Conservation (phyloP, 2,888 invertebrate species). For the Acleris holmiana region DNA sequence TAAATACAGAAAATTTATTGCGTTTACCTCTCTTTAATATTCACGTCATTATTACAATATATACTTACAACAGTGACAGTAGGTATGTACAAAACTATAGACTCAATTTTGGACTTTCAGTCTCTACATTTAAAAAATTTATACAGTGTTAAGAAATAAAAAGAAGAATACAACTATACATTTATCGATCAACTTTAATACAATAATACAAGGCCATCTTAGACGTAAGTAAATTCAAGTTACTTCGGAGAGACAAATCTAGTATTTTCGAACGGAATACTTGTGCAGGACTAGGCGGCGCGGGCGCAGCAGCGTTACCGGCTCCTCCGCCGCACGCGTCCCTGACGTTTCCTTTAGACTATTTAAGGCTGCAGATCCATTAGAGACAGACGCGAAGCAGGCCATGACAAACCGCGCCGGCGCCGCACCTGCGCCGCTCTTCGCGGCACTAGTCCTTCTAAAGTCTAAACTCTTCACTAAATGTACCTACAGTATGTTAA, state of each 20-base stretch:
- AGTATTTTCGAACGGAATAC: conserved; percentile 42
- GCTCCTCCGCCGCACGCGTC: neutral
- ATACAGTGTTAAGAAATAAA: conserved; percentile 66
- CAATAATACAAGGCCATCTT: conserved; percentile 76
- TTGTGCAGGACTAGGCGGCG: conserved; percentile 32
- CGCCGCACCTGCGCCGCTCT: conserved; percentile 2
- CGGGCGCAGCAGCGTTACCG: conserved; percentile 3
- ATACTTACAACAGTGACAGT: conserved; percentile 80
- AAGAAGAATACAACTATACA: conserved; percentile 63
- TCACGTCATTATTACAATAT: conserved; percentile 73
- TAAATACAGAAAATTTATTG: conserved; percentile 82
- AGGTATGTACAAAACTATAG: conserved; percentile 81
- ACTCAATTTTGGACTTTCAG: conserved; percentile 84
- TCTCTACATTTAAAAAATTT: conserved; percentile 77
- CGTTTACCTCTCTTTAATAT: conserved; percentile 78
- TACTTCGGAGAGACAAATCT: conserved; percentile 50
- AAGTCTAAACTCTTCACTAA: conserved; percentile 38
- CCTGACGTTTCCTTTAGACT: neutral
- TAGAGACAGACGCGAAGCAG: neutral
- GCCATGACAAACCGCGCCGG: neutral
- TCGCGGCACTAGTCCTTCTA: conserved; percentile 41
- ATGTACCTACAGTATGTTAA: conserved; percentile 39
- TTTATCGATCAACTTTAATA: conserved; percentile 55
- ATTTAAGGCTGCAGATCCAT: neutral
- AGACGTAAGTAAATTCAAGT: conserved; percentile 53